Percentiles rank a stretch among this genome's conserved stretches.
phyloP scores from a whole-genome alignment of 2,888 invertebrate genomes.

The Acanthosepion esculentum region DNA sequence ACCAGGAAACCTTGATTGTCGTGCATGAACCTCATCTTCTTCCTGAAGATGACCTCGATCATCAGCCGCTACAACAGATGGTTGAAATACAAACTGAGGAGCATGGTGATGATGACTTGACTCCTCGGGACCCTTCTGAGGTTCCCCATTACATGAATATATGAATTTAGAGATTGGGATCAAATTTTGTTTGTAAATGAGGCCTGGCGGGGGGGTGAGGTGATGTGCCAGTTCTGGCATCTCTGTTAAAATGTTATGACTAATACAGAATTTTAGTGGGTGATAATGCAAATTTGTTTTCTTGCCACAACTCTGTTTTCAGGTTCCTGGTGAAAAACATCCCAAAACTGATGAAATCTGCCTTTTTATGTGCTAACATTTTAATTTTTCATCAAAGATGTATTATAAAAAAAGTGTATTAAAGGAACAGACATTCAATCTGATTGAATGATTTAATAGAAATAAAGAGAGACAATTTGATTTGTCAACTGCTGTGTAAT shows the following conservation, averaged over 20 bases:
- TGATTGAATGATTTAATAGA: neutral
- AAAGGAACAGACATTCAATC: neutral
- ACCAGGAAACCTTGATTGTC: neutral
- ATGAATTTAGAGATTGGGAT: neutral
- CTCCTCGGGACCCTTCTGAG: neutral
- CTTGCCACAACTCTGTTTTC: too few relatives aligned
- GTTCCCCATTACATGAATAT: neutral
- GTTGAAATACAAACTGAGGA: constrained; percentile 34
- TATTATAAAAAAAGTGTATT: neutral
- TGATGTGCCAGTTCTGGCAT: neutral
- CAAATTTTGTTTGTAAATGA: neutral
- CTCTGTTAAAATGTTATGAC: neutral
- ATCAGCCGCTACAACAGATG: neutral
- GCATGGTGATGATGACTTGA: neutral
- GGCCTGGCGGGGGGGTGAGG: too few relatives aligned
- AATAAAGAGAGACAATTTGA: neutral
- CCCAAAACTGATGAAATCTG: neutral
- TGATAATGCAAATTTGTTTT: neutral
- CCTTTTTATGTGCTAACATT: neutral
- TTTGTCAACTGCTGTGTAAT: neutral
- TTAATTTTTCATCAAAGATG: neutral
- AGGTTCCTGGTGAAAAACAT: neutral
- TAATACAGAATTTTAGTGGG: neutral
- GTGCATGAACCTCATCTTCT: constrained; percentile 37
- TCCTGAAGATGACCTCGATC: neutral